phyloP scores from a whole-genome alignment of 2,113 vertebrate species.

The Crotalus tigris region DNA sequence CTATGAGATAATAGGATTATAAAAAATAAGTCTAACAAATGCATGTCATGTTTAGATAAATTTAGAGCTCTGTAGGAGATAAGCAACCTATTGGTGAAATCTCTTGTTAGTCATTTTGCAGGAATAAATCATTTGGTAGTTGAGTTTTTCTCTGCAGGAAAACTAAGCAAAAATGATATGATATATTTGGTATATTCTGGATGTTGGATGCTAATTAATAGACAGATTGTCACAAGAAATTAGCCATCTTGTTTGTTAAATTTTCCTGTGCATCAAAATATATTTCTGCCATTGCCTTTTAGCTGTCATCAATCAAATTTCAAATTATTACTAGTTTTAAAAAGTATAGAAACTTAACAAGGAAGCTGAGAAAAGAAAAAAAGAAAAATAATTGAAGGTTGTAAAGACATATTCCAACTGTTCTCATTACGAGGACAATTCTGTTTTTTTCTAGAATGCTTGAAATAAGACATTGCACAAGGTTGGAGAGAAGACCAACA shows the following conservation, averaged over 20 bases:
- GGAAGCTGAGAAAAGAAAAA: neutral
- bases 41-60: neutral
- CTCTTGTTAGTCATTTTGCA: conserved; percentile 1
- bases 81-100: neutral
- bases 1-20: conserved; percentile 4
- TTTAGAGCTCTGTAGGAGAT: neutral
- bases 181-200: neutral
- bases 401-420: neutral
- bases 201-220: neutral
- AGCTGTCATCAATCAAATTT: neutral
- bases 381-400: neutral
- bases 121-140: neutral
- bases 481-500: neutral
- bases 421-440: neutral
- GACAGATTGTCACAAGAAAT: neutral
- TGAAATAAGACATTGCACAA: neutral
- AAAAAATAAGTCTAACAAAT: neutral
- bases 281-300: neutral
- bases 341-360: neutral
- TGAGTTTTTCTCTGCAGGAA: neutral
- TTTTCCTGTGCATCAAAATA: neutral
- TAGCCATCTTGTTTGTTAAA: neutral
- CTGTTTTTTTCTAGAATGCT: neutral
- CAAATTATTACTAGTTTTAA: neutral
- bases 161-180: neutral